Conservation (phyloP, 92 coral and sea anemone species). For the Bergia puertoricense region DNA sequence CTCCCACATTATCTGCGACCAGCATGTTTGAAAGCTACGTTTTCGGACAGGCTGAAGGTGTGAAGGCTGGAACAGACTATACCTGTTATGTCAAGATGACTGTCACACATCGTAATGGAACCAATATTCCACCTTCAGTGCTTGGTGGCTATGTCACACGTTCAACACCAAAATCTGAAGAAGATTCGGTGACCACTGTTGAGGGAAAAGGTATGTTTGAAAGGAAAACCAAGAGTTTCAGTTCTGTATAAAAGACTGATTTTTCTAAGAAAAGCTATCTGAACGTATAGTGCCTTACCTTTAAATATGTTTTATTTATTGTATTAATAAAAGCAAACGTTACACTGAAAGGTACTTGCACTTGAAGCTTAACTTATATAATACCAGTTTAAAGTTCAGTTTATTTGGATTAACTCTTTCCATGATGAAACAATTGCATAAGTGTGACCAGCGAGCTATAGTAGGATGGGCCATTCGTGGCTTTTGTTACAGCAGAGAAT, state of each 20-base stretch:
- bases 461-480: neutral
- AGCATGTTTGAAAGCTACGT: slow-evolving; percentile 58
- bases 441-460: neutral
- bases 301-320: neutral
- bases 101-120: slow-evolving; percentile 77
- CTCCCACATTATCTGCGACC: slow-evolving; percentile 60
- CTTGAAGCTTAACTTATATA: too few species aligned
- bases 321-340: neutral
- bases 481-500: too few species aligned
- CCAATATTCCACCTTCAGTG: slow-evolving; percentile 49
- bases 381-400: too few species aligned
- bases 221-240: neutral
- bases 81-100: slow-evolving; percentile 82
- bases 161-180: slow-evolving; percentile 83
- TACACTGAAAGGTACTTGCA: neutral
- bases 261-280: neutral
- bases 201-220: slow-evolving; percentile 83
- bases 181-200: slow-evolving; percentile 80
- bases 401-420: too few species aligned
- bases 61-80: slow-evolving; percentile 94
- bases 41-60: slow-evolving; percentile 77
- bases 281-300: neutral
- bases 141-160: slow-evolving; percentile 58
- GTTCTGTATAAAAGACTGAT: neutral
- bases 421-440: neutral